A percentile compares a stretch with the other conserved stretches of the same genome.
Conservation (phyloP, 2,888 invertebrate genomes). For the Drosophila algonquin region DNA sequence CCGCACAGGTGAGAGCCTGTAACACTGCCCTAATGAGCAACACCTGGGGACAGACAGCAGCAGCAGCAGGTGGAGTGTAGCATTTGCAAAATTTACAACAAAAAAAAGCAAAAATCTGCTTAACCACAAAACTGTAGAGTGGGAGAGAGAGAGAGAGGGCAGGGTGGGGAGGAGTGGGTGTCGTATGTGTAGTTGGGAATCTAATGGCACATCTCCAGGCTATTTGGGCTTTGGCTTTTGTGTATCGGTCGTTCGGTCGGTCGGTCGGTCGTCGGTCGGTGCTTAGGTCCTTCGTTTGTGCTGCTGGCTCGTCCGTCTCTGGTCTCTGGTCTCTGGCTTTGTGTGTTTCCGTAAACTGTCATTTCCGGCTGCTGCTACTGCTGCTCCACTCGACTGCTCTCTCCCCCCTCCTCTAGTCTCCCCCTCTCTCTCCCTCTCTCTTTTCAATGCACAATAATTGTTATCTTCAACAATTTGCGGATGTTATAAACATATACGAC, state of each 20-base stretch:
- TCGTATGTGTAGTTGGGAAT: constrained; percentile 52
- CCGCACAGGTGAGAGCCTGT: constrained; percentile 36
- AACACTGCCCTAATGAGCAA: constrained; percentile 57
- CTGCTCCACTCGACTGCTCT: constrained; percentile 40
- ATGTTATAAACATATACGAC: constrained; percentile 78
- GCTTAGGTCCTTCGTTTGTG: constrained; percentile 24
- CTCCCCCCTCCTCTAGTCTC: too few species aligned
- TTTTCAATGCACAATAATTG: constrained; percentile 78
- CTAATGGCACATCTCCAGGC: constrained; percentile 68
- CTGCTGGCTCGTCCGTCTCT: neutral
- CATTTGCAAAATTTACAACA: constrained; percentile 41
- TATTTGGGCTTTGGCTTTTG: constrained; percentile 58
- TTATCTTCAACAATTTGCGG: constrained; percentile 79
- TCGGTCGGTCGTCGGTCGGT: constrained; percentile 7
- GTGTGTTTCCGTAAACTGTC: constrained; percentile 71
- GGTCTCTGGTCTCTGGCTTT: constrained; percentile 31
- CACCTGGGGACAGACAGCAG: constrained; percentile 47
- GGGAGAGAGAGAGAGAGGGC: neutral
- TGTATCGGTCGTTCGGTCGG: constrained; percentile 4
- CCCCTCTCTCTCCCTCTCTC: constrained; percentile 42
- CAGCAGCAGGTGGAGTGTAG: constrained; percentile 28
- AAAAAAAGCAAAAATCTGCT: constrained; percentile 22
- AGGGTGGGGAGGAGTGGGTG: neutral
- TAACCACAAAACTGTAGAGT: constrained; percentile 29
- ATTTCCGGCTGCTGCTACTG: constrained; percentile 66